Conservation (phyloP, 2,113 vertebrate genomes). For the Rhinoptilus africanus region DNA sequence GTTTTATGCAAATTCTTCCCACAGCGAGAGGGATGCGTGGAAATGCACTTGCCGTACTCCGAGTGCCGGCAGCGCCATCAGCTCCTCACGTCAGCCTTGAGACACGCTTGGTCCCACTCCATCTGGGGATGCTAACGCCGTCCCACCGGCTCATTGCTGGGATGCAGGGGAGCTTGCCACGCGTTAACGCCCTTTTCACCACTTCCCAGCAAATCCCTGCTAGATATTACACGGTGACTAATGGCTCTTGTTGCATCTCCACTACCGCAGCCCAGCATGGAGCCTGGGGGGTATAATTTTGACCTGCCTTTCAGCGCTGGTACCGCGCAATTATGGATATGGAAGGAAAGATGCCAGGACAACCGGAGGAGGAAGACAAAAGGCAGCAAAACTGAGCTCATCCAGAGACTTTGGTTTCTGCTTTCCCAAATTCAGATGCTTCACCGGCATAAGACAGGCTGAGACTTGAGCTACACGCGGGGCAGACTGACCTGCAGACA, state of each 20-base stretch:
- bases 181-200: fast-evolving
- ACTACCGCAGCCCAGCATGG: background rate
- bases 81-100: background rate
- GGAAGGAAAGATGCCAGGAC: background rate
- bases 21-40: background rate
- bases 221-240: background rate
- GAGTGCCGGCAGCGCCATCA: background rate
- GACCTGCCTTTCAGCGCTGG: background rate
- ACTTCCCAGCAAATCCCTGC: background rate
- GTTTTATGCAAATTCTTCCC: background rate
- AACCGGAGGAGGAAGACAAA: background rate
- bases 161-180: background rate
- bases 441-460: background rate
- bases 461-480: background rate
- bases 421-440: background rate
- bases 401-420: background rate
- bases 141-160: background rate
- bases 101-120: background rate
- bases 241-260: background rate
- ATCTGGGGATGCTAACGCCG: background rate
- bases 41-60: background rate
- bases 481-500: background rate
- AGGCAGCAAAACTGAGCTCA: background rate
- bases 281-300: background rate
- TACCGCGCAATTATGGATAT: fast-evolving